A percentile compares a stretch with the other conserved stretches of the same genome.
Conservation (phyloP, 2,797 vertebrate species). For the Orestias chungarensis region DNA sequence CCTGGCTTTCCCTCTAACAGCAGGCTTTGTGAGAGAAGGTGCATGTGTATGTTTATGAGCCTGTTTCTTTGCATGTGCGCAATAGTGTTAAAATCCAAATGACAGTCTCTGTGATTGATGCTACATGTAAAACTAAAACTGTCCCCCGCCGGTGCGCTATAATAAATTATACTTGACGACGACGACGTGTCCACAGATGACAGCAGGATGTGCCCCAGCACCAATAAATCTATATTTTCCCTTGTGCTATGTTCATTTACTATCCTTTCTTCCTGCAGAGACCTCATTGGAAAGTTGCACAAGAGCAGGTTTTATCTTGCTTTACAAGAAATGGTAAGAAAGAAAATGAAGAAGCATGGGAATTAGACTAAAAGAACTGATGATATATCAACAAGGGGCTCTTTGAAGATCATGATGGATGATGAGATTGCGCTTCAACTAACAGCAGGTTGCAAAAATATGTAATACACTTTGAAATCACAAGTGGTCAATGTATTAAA, state of each 20-base stretch:
- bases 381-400: slow-evolving; percentile 25
- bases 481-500: neutral
- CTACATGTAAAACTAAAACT: slow-evolving; percentile 65
- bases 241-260: slow-evolving; percentile 57
- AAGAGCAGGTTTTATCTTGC: slow-evolving; percentile 51
- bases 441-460: slow-evolving; percentile 20
- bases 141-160: slow-evolving; percentile 54
- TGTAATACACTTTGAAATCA: neutral
- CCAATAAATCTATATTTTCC: slow-evolving; percentile 70
- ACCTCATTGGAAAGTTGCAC: slow-evolving; percentile 50
- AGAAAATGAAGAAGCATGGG: slow-evolving; percentile 19
- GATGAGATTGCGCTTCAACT: slow-evolving; percentile 27
- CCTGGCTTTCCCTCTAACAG: slow-evolving; percentile 55
- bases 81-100: slow-evolving; percentile 52
- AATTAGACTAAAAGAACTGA: slow-evolving; percentile 25
- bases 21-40: slow-evolving; percentile 28
- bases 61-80: slow-evolving; percentile 11
- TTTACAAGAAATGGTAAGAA: slow-evolving; percentile 35
- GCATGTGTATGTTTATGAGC: slow-evolving; percentile 6
- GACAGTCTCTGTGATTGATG: slow-evolving; percentile 67
- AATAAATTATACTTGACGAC: slow-evolving; percentile 61
- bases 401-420: slow-evolving; percentile 29
- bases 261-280: slow-evolving; percentile 32
- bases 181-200: slow-evolving; percentile 57
- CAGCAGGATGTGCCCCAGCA: slow-evolving; percentile 56